phyloP scores from a whole-genome alignment of 2,888 invertebrate genomes.

The Listrodromus nycthemerus region DNA sequence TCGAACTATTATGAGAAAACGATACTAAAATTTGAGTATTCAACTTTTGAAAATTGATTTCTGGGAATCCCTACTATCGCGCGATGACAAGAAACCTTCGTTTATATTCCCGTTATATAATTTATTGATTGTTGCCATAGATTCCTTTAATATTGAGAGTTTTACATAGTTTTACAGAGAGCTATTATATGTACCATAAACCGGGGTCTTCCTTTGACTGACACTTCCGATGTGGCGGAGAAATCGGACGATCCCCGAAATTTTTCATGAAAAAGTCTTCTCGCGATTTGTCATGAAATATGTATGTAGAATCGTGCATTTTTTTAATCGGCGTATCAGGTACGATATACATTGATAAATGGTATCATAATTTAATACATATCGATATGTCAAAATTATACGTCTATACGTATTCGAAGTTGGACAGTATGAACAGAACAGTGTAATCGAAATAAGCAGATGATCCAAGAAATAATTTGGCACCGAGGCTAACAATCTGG shows the following conservation, averaged over 20 bases:
- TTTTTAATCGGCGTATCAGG: conserved; percentile 3
- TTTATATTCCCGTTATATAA: not conserved
- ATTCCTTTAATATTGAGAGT: conserved; percentile 9
- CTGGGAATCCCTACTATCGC: not conserved
- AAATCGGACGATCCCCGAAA: not conserved
- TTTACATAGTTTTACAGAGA: not conserved
- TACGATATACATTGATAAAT: conserved; percentile 28
- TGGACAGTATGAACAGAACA: conserved; percentile 1
- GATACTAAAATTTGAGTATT: too few species aligned
- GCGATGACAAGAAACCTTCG: not conserved
- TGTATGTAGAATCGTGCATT: not conserved
- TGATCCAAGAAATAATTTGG: conserved; percentile 4
- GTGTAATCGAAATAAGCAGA: not conserved
- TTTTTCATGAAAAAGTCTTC: not conserved
- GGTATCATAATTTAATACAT: conserved; percentile 2
- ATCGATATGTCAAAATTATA: not conserved
- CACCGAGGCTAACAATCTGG: not conserved
- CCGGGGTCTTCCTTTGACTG: not conserved
- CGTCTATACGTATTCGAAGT: not conserved
- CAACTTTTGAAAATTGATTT: not conserved
- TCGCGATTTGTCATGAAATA: not conserved
- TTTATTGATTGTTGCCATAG: not conserved
- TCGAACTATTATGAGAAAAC: too few species aligned
- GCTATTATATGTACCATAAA: not conserved
- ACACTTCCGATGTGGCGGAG: not conserved